These are phyloP conservation scores for Lepeophtheirus nordmannii DNA, from an alignment of 2,888 invertebrate species.

Conservation along the genomic window DNA sequence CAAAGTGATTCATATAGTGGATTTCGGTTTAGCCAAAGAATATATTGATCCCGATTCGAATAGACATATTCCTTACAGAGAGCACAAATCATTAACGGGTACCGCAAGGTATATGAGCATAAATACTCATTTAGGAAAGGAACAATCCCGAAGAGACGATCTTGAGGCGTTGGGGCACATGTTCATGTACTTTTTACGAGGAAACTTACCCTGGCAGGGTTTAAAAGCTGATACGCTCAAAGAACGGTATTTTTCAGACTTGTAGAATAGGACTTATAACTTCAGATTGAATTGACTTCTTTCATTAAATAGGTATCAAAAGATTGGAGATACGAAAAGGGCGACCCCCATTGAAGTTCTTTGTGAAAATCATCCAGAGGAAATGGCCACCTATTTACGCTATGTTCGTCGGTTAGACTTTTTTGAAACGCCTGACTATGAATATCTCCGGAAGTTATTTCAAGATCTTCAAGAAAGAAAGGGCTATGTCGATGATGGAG, in stretches of 20 bases:
- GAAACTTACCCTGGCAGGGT: constrained; percentile 99
- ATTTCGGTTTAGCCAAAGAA: constrained; percentile 99
- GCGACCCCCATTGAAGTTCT: constrained; percentile 91
- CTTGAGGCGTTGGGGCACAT: constrained; percentile 98
- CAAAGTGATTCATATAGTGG: constrained; percentile 98
- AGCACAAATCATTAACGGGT: constrained; percentile 99
- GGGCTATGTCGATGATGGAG: constrained; percentile 62
- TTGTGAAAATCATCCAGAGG: constrained; percentile 61
- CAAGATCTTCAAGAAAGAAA: constrained; percentile 69
- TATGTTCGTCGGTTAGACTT: constrained; percentile 94
- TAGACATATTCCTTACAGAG: constrained; percentile 99
- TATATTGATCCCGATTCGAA: constrained; percentile 99
- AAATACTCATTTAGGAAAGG: constrained; percentile 99
- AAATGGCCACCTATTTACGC: constrained; percentile 91
- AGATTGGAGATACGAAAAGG: constrained; percentile 98
- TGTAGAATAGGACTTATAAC: background rate
- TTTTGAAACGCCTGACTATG: constrained; percentile 99
- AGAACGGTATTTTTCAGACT: constrained; percentile 44
- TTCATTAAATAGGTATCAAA: constrained; percentile 61
- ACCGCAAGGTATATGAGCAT: constrained; percentile 99
- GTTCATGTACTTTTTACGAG: constrained; percentile 99
- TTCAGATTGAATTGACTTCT: background rate
- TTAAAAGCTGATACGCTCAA: constrained; percentile 98
- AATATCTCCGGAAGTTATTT: constrained; percentile 89
- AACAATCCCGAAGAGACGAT: constrained; percentile 98